Evolutionary conservation across 1,140 invertebrate genomes (phyloP).

Genomic region (Acyrthosiphon pisum): DNA sequence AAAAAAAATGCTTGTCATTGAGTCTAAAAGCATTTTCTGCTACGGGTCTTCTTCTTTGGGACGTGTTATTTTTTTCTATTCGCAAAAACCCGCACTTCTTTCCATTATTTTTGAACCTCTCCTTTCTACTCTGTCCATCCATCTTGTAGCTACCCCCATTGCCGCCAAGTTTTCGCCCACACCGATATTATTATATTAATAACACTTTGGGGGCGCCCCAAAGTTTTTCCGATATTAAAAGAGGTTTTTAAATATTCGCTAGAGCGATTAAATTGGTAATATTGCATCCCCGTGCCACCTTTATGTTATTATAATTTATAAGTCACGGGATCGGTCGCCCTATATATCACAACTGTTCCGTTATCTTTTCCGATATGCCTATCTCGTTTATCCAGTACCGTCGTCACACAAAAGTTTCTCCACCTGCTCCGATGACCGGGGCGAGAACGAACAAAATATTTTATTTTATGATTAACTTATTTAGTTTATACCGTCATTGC

Average conservation of each 20-base stretch:
- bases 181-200: slow-evolving; percentile 17
- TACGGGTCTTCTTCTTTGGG: not conserved
- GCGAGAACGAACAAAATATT: not conserved
- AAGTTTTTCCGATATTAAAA: not conserved
- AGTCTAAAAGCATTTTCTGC: slow-evolving; percentile 43
- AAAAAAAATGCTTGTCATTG: slow-evolving; percentile 25
- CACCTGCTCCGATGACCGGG: not conserved
- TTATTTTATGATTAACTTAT: not conserved
- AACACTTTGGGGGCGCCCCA: not conserved
- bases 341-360: not conserved
- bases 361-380: not conserved
- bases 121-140: not conserved
- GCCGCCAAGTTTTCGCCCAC: not conserved
- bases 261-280: not conserved
- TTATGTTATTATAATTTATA: slow-evolving; percentile 1
- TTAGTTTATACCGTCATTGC: not conserved
- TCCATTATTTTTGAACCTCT: not conserved
- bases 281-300: not conserved
- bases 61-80: not conserved
- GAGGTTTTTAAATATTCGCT: not conserved
- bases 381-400: not conserved
- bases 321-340: not conserved
- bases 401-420: not conserved
- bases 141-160: not conserved
- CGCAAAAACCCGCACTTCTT: not conserved